Evolutionary conservation across 2,888 invertebrate species (phyloP), one percentile per base, ranked within the genome.

Genomic region (Clitarchus hookeri): DNA sequence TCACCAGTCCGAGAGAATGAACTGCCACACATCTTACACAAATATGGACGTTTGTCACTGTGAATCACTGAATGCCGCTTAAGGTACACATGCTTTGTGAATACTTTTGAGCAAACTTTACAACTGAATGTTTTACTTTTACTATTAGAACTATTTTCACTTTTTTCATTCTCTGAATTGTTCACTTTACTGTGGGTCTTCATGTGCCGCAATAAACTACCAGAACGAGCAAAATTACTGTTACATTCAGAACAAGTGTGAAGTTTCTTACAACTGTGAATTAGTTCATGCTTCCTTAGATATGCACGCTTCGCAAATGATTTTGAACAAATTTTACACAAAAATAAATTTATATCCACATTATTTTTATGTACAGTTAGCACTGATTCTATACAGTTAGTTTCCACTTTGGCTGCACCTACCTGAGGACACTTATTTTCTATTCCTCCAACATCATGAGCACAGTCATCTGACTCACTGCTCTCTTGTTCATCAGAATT

Each of bases 81-180:
- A 12, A 85, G 85, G 36, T 85, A 85, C 8, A 85, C 85, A 26
- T 48, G 80, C 27, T 85, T 85, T 25, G 80, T 85, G 53, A 85
- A 85, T n/a, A 53, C 23, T 26, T 85, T 85, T 48, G 85, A 85
- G 80, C 85, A 85, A 23, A 85, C 25, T 48, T 78, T 82, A 27
- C 85, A 85, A 27, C 48, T 53, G 44, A 85, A 80, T 16, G 11
- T 48, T 26, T 23, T 25, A 9, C 23, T 13, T 53, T 80, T 80
- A 26, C 27, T 26, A 8, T 25, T 25, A 25, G 79, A 48, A 23
- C 8, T 23, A n/a, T 23, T 36, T 8, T 6, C 82, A 82, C 8
- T 16, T 36, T 80, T 26, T 6, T n/a, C 53, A 44, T 26, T 26
- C 25, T 6, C 48, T 23, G 8, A 16, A 16, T 16, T 48, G 9